Conservation (phyloP, 2,797 vertebrate genomes). For the Onychomys leucogaster region DNA sequence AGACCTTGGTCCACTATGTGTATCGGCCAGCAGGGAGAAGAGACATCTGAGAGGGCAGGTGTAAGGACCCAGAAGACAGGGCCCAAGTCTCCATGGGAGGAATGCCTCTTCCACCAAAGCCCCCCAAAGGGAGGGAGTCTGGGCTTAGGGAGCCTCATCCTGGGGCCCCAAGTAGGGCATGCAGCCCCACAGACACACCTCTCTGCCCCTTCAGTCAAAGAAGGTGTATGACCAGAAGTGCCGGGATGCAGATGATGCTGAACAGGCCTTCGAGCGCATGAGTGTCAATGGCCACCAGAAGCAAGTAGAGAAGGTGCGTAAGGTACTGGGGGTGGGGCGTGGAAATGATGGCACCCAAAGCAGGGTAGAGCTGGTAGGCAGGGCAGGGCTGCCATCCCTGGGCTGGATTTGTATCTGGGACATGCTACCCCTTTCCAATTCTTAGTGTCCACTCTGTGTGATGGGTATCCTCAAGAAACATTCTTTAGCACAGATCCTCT, state of each 20-base stretch:
- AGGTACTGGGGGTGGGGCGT: not conserved
- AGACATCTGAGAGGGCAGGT: not conserved
- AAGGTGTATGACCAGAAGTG: constrained; percentile 95
- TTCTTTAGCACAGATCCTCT: not conserved
- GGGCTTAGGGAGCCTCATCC: not conserved
- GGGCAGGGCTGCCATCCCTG: too few relatives aligned
- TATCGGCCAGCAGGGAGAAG: not conserved
- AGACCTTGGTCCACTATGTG: not conserved
- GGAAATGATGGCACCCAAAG: not conserved
- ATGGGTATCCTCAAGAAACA: not conserved
- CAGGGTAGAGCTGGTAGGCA: accelerated
- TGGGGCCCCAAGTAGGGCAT: not conserved
- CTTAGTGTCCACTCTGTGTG: not conserved
- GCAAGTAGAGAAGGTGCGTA: constrained; percentile 94
- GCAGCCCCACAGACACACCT: accelerated
- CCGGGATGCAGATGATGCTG: constrained; percentile 93
- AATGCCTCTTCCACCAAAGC: not conserved
- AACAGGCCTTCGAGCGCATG: constrained; percentile 90
- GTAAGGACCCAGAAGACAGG: not conserved
- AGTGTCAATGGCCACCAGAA: constrained; percentile 90
- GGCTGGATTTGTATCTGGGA: not conserved
- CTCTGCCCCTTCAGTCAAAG: constrained; percentile 90
- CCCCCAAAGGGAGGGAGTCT: not conserved
- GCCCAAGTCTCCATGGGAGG: not conserved
- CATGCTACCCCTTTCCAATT: not conserved